Conservation (phyloP, 2,888 invertebrate genomes). For the Oegoconia quadripuncta region DNA sequence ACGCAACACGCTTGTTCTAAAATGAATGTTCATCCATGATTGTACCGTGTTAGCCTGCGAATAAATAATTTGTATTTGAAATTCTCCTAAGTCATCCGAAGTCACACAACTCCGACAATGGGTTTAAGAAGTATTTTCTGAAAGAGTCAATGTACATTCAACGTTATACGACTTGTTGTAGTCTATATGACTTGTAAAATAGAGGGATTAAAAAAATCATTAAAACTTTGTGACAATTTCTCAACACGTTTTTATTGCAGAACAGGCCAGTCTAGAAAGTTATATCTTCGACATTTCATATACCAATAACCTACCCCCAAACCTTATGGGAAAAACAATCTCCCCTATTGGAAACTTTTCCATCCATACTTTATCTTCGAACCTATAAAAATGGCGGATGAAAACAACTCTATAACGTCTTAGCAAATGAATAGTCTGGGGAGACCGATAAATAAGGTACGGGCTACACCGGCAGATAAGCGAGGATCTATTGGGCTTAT, state of each 20-base stretch:
- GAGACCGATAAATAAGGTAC: constrained; percentile 57
- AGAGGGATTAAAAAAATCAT: too few relatives aligned
- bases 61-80: too few relatives aligned
- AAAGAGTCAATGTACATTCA: too few relatives aligned
- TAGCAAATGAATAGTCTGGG: constrained; percentile 58
- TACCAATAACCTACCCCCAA: neutral
- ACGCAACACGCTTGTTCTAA: too few relatives aligned
- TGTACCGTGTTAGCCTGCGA: too few relatives aligned
- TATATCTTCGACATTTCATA: neutral
- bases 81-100: too few relatives aligned
- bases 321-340: constrained; percentile 20
- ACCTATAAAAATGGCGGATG: constrained; percentile 18
- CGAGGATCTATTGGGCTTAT: constrained; percentile 68
- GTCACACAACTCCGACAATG: too few relatives aligned
- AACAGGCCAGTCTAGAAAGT: neutral
- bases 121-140: too few relatives aligned
- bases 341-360: constrained; percentile 12
- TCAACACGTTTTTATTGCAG: neutral
- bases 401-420: constrained; percentile 33
- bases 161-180: too few relatives aligned
- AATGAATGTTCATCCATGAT: too few relatives aligned
- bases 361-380: constrained; percentile 18
- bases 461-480: constrained; percentile 61
- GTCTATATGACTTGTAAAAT: too few relatives aligned
- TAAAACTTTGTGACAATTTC: neutral